A percentile compares a stretch with the other conserved stretches of the same genome.
These are phyloP conservation scores for Papilio xuthus DNA, from an alignment of 1,140 invertebrate genomes.

Conservation along the genomic window DNA sequence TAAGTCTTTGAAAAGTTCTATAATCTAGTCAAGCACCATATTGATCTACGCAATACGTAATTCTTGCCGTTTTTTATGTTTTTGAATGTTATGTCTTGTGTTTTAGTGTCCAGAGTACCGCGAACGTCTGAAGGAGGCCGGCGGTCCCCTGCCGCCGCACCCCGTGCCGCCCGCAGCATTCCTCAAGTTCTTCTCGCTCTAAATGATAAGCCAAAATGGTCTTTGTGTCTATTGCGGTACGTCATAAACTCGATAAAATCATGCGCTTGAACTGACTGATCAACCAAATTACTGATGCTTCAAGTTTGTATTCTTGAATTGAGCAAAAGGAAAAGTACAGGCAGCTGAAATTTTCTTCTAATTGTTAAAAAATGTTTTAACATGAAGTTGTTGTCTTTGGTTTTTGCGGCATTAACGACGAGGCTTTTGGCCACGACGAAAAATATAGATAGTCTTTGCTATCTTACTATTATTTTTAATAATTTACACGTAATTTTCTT, in stretches of 20 bases:
- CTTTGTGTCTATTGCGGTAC: background rate
- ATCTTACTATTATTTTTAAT: constrained; percentile 9
- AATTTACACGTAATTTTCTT: background rate
- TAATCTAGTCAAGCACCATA: no score
- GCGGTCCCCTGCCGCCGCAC: constrained; percentile 89
- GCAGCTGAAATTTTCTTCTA: constrained; percentile 6
- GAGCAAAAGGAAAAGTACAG: constrained; percentile 26
- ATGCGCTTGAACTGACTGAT: background rate
- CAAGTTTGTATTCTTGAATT: background rate
- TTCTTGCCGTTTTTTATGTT: background rate
- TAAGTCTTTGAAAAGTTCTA: no score
- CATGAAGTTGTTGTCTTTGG: background rate
- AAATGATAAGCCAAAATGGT: constrained; percentile 55
- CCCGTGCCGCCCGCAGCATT: constrained; percentile 94
- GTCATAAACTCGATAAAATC: constrained; percentile 6
- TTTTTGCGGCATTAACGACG: background rate
- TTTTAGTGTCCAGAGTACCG: constrained; percentile 88
- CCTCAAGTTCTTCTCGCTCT: constrained; percentile 95
- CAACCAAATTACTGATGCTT: background rate
- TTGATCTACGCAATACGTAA: no score
- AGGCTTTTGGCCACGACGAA: constrained; percentile 1
- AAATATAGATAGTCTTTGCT: background rate
- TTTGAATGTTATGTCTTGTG: background rate
- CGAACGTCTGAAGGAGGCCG: constrained; percentile 89
- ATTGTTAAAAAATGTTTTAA: background rate